Evolutionary conservation across 2,888 invertebrate species (phyloP).

Genomic region (Sylvicola cinctus): DNA sequence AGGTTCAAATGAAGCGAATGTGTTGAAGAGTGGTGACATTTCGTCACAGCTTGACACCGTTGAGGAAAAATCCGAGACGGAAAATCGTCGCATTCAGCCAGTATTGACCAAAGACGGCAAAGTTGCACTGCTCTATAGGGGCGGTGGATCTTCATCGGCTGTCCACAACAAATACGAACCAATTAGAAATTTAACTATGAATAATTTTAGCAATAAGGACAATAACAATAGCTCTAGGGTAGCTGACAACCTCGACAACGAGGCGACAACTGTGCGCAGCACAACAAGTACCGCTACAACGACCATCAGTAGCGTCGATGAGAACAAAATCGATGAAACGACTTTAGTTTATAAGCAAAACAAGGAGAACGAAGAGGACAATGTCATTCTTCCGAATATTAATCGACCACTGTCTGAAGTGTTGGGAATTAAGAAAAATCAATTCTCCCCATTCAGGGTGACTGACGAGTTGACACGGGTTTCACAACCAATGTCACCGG

Average conservation of each 20-base stretch:
- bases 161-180: conserved; percentile 23
- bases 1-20: background rate
- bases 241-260: background rate
- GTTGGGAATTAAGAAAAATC: conserved; percentile 25
- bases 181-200: conserved; percentile 20
- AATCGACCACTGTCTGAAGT: conserved; percentile 25
- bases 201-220: conserved; percentile 1
- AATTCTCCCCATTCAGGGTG: conserved; percentile 24
- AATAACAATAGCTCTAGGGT: background rate
- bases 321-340: background rate
- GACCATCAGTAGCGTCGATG: background rate
- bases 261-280: background rate
- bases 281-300: background rate
- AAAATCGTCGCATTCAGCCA: conserved; percentile 21
- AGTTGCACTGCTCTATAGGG: conserved; percentile 27
- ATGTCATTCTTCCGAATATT: conserved; percentile 23
- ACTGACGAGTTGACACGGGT: conserved; percentile 15
- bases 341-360: background rate
- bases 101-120: conserved; percentile 28
- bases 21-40: background rate
- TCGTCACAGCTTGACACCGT: background rate
- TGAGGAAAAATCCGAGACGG: background rate
- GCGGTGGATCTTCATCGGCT: conserved; percentile 18
- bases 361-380: conserved; percentile 11
- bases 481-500: conserved; percentile 13